phyloP scores from a whole-genome alignment of 2,888 invertebrate genomes.

The Lasiommata megera region DNA sequence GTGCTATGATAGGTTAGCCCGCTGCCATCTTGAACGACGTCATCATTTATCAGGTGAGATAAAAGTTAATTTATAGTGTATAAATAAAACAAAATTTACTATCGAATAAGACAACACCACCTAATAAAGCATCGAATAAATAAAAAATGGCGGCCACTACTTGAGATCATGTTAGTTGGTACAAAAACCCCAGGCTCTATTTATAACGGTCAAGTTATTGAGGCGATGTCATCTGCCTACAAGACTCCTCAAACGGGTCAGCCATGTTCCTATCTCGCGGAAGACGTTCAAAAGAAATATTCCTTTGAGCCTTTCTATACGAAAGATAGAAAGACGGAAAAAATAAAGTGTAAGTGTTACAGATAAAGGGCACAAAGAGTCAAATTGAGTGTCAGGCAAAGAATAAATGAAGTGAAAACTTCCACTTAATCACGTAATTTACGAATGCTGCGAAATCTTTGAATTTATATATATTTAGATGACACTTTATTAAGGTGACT shows the following conservation, averaged over 20 bases:
- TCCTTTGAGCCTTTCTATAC: background rate
- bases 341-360: background rate
- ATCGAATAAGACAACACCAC: too few relatives aligned
- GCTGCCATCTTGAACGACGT: too few relatives aligned
- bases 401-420: constrained; percentile 8
- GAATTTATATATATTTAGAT: background rate
- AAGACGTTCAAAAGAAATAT: constrained; percentile 1
- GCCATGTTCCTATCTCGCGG: background rate
- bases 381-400: constrained; percentile 1
- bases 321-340: background rate
- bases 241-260: background rate
- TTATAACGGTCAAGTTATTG: background rate
- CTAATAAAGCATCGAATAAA: too few relatives aligned
- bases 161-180: too few relatives aligned
- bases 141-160: too few relatives aligned
- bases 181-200: background rate
- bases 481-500: background rate
- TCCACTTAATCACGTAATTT: constrained; percentile 11
- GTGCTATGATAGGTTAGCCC: too few relatives aligned
- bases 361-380: background rate
- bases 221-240: background rate
- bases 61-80: too few relatives aligned
- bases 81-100: too few relatives aligned
- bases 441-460: background rate
- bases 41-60: too few relatives aligned